A percentile compares a stretch with the other conserved stretches of the same genome.
phyloP scores from a whole-genome alignment of 2,888 invertebrate species.

The Nudaria mundana region DNA sequence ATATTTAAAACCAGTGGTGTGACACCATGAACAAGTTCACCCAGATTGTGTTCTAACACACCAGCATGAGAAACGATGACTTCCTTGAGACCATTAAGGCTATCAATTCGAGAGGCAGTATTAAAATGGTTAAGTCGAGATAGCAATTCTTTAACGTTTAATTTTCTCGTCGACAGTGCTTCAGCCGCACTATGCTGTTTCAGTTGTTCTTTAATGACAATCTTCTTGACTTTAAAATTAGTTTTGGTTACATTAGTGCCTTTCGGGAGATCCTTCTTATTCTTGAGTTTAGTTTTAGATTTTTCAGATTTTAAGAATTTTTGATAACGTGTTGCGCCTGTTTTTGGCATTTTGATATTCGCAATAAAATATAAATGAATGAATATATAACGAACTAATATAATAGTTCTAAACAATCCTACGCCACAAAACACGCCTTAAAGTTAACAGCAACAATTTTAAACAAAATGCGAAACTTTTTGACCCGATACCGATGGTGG shows the following conservation, averaged over 20 bases:
- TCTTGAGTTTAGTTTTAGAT: slow-evolving; percentile 93
- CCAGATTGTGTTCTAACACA: slow-evolving; percentile 81
- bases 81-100: slow-evolving; percentile 82
- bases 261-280: slow-evolving; percentile 89
- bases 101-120: slow-evolving; percentile 84
- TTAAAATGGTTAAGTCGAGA: slow-evolving; percentile 89
- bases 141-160: slow-evolving; percentile 87
- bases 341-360: slow-evolving; percentile 57
- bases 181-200: slow-evolving; percentile 75
- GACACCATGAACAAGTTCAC: slow-evolving; percentile 85
- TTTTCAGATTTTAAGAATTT: slow-evolving; percentile 92
- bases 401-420: no score
- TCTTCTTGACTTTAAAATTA: slow-evolving; percentile 93
- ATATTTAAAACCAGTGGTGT: slow-evolving; percentile 86
- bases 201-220: slow-evolving; percentile 90
- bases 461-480: no score
- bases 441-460: no score
- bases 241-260: slow-evolving; percentile 94
- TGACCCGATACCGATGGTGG: no score
- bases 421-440: no score
- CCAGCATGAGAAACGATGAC: slow-evolving; percentile 60
- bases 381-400: no score
- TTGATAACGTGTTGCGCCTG: slow-evolving; percentile 83
- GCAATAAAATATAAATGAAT: no score
- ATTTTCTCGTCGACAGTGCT: slow-evolving; percentile 84